A percentile compares a stretch with the other conserved stretches of the same genome.
Conservation (phyloP, 2,888 invertebrate species). For the Hirtodrosophila cameraria region DNA sequence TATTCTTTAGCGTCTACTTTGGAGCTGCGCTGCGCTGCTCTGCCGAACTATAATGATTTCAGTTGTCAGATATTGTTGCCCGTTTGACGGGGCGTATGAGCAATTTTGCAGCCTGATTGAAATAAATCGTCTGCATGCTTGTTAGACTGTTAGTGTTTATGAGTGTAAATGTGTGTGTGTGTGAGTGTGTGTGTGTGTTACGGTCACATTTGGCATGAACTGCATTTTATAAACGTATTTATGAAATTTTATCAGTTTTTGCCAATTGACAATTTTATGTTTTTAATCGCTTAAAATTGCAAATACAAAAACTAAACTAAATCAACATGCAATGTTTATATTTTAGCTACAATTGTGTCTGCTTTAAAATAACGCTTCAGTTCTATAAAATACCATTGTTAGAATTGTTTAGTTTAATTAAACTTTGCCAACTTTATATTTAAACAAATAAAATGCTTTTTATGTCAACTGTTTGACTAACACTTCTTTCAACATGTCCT, state of each 20-base stretch:
- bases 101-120: slow-evolving; percentile 67
- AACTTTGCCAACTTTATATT: too few relatives aligned
- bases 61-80: slow-evolving; percentile 57
- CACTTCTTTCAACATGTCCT: too few relatives aligned
- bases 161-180: slow-evolving; percentile 2
- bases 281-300: slow-evolving; percentile 1
- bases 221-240: slow-evolving; percentile 66
- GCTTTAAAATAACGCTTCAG: too few relatives aligned
- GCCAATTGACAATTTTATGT: slow-evolving; percentile 56
- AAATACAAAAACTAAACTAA: slow-evolving; percentile 8
- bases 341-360: too few relatives aligned
- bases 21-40: too few relatives aligned
- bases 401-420: too few relatives aligned
- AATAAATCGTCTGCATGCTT: slow-evolving; percentile 57
- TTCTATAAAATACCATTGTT: too few relatives aligned
- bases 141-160: slow-evolving; percentile 16
- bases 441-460: too few relatives aligned
- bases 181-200: neutral
- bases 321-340: neutral
- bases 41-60: slow-evolving; percentile 67
- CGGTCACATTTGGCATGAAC: slow-evolving; percentile 55
- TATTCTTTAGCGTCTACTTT: slow-evolving; percentile 67
- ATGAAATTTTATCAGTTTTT: slow-evolving; percentile 58
- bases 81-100: slow-evolving; percentile 62
- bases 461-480: too few relatives aligned